Evolutionary conservation across 1,140 invertebrate species (phyloP), one percentile per base, ranked within the genome.

Genomic region (Myzus persicae): DNA sequence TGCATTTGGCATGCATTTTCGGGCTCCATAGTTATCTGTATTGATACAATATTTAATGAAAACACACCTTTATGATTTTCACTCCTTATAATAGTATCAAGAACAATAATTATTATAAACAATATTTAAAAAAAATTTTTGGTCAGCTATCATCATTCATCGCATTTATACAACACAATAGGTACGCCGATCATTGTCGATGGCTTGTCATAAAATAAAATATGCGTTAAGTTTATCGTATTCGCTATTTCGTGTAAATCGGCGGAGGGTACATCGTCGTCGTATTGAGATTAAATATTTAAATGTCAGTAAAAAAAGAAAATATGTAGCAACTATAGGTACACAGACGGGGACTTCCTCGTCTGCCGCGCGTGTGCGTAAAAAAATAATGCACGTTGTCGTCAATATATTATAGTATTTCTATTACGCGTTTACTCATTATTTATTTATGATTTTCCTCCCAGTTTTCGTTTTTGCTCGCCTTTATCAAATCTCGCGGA

Each of bases 381-480:
- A 31, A 67, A 67, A 67, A 67, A n/a, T 67, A 67, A 67, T n/a
- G n/a, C 59, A n/a, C 14, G 31, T 67, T 67, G 59, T 67, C 59
- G 59, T 67, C 59, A 67, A 67, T 67, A n/a, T 67, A 67, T 67
- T 67, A 67, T 67, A 85, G 26, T 87, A 46, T 87, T 87, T 87
- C 42, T 31, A 87, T 87, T 87, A 46, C 31, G 18, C 14, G 44
- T 48, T n/a, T 36, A 46, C 9, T 46, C 44, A 46, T 88, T 88
- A 46, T 88, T 46, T 88, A 88, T 88, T 88, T 48, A 88, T 31
- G 18, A 88, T 46, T 88, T 48, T 18, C 14, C 26, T 85, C 22
- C 24, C 42, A 48, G n/a, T 88, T 22, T 46, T 42, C 18, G 31
- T 46, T 88, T 88, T 88, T 18, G n/a, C 31, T 36, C 24, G 20